These are phyloP conservation scores for Apoderus coryli DNA, from an alignment of 2,888 invertebrate species.

Conservation along the genomic window DNA sequence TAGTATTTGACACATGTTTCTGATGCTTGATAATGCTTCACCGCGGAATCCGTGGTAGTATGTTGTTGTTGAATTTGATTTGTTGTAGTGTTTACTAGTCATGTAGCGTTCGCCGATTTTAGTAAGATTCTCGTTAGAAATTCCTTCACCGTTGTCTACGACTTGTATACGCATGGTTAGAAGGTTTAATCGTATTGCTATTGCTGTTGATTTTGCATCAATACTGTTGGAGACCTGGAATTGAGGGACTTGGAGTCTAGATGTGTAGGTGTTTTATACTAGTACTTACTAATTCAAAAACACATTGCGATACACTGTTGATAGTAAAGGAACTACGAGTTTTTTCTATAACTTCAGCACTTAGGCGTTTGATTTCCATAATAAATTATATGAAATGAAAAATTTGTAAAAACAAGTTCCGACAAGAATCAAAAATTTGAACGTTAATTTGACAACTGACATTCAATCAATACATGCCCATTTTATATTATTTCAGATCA, in stretches of 20 bases:
- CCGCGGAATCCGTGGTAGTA: slow-evolving; percentile 52
- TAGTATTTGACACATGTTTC: slow-evolving; percentile 36
- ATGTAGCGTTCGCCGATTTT: slow-evolving; percentile 44
- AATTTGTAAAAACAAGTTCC: too few relatives aligned
- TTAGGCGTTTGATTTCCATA: slow-evolving; percentile 26
- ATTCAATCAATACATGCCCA: too few relatives aligned
- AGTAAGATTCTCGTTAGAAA: slow-evolving; percentile 39
- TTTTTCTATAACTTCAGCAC: slow-evolving; percentile 34
- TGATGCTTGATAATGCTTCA: slow-evolving; percentile 50
- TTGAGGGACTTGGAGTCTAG: neutral
- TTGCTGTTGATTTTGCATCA: slow-evolving; percentile 52
- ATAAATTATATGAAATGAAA: too few relatives aligned
- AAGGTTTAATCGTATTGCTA: slow-evolving; percentile 53
- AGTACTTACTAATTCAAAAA: slow-evolving; percentile 45
- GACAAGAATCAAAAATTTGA: too few relatives aligned
- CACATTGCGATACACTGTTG: slow-evolving; percentile 40
- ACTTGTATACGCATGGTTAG: slow-evolving; percentile 50
- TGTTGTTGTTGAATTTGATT: slow-evolving; percentile 37
- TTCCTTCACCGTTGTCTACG: slow-evolving; percentile 62
- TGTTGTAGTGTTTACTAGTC: slow-evolving; percentile 47
- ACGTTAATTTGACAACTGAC: too few relatives aligned
- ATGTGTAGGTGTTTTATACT: slow-evolving; percentile 4
- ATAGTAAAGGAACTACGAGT: slow-evolving; percentile 44
- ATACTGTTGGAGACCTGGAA: slow-evolving; percentile 52
- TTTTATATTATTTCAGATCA: too few relatives aligned